Evolutionary conservation across 2,888 invertebrate species (phyloP), one percentile per base, ranked within the genome.

Genomic region (Troides aeacus): DNA sequence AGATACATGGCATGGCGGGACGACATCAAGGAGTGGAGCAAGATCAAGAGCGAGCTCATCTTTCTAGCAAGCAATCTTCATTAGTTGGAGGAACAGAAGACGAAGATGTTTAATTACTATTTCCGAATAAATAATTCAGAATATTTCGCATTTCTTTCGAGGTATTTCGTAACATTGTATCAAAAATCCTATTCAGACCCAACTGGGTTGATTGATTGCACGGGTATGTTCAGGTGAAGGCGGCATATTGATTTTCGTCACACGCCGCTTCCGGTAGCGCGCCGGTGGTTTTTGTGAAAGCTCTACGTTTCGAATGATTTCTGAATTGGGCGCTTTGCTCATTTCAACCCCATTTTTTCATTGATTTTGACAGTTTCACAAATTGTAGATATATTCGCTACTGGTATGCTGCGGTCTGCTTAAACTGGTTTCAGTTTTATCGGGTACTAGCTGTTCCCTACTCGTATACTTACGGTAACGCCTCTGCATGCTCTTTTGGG

Each of bases 181-280:
- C 17, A 53, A 53, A 53, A 53, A 53, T 0, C n/a, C 53, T 2
- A 17, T 18, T 53, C 53, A n/a, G 17, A 17, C 53, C n/a, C 53
- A 53, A 53, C 53, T 53, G 53, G 53, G 23, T 10, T 59, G 59
- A 59, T 59, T 59, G 59, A 59, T 24, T 59, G 59, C 24, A 59
- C 24, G 59, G 3, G 10, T 21, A n/a, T 30, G 24, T 23, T 24
- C 59, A 59, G 59, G 59, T 59, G 59, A 59, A 24, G 59, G n/a
- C 59, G 30, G 59, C 12, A 59, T 24, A 30, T 59, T 24, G 24
- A 59, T 59, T 59, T 59, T 59, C 30, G 59, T 59, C 59, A 59
- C 59, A 30, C 12, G 59, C 30, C 24, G 24, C 10, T 59, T 24
- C 30, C 17, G 23, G 17, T 30, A 24, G 15, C 23, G 15, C 59